Evolutionary conservation across 2,113 vertebrate species (phyloP).

Genomic region (Brachypodius melanocephalos): DNA sequence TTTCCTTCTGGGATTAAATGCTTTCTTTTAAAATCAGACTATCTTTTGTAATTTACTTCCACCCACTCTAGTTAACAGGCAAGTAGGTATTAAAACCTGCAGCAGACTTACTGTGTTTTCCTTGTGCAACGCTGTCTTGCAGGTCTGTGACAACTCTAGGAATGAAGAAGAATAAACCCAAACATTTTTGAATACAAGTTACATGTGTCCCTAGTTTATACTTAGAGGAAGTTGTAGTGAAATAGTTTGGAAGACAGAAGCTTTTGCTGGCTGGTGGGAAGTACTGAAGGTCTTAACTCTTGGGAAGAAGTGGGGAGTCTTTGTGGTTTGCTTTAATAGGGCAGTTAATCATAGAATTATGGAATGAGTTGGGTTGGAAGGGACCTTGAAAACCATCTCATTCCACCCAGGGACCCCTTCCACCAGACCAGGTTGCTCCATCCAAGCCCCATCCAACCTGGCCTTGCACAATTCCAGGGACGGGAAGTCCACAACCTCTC

Average conservation of each 20-base stretch:
- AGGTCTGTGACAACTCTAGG: neutral
- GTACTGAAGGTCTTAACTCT: neutral
- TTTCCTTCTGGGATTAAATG: neutral
- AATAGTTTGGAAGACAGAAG: neutral
- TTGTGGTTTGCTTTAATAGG: neutral
- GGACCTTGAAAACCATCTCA: neutral
- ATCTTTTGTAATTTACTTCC: neutral
- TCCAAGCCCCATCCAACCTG: rapidly evolving
- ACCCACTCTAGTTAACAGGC: neutral
- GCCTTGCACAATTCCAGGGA: neutral
- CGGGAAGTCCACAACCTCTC: neutral
- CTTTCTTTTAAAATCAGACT: neutral
- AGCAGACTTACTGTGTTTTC: neutral
- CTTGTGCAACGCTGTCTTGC: neutral
- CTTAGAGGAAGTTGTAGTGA: neutral
- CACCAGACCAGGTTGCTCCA: neutral
- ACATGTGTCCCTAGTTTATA: neutral
- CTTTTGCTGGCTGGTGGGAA: neutral
- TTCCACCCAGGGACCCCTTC: neutral
- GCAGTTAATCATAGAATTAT: neutral
- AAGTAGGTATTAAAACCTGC: neutral
- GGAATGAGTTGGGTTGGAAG: neutral
- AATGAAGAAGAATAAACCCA: neutral
- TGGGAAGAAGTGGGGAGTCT: neutral
- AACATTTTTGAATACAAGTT: neutral